These are phyloP conservation scores for Blomia tropicalis DNA, from an alignment of 2,888 invertebrate species.

Conservation along the genomic window DNA sequence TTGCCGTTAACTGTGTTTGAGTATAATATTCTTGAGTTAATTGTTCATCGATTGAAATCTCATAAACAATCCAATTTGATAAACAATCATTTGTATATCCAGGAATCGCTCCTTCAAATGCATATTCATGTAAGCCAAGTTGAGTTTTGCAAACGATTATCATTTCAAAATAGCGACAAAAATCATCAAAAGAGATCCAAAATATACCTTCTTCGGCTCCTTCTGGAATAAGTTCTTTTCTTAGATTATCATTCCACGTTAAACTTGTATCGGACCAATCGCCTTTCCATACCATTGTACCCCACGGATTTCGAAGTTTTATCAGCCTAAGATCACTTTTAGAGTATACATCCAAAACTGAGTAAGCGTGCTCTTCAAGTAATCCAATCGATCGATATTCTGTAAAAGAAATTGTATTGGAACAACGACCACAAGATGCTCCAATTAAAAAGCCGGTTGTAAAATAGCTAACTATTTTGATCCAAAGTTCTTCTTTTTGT, in stretches of 20 bases:
- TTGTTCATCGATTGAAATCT: background rate
- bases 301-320: slow-evolving; percentile 85
- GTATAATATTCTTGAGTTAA: background rate
- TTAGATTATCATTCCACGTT: slow-evolving; percentile 51
- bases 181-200: slow-evolving; percentile 93
- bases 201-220: slow-evolving; percentile 79
- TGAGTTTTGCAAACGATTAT: slow-evolving; percentile 93
- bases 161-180: slow-evolving; percentile 87
- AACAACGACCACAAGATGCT: slow-evolving; percentile 79
- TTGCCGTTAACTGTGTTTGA: background rate
- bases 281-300: slow-evolving; percentile 93
- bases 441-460: slow-evolving; percentile 94
- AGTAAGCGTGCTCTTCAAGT: slow-evolving; percentile 78
- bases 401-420: slow-evolving; percentile 47
- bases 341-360: slow-evolving; percentile 77
- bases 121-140: slow-evolving; percentile 78
- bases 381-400: slow-evolving; percentile 79
- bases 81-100: slow-evolving; percentile 59
- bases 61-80: background rate
- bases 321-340: slow-evolving; percentile 51
- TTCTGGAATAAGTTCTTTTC: slow-evolving; percentile 56
- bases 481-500: slow-evolving; percentile 53
- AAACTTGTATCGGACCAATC: slow-evolving; percentile 70
- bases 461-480: slow-evolving; percentile 66
- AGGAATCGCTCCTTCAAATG: slow-evolving; percentile 65